These are phyloP conservation scores for Micrasema minimum DNA, from an alignment of 1,140 invertebrate genomes.

Conservation along the genomic window DNA sequence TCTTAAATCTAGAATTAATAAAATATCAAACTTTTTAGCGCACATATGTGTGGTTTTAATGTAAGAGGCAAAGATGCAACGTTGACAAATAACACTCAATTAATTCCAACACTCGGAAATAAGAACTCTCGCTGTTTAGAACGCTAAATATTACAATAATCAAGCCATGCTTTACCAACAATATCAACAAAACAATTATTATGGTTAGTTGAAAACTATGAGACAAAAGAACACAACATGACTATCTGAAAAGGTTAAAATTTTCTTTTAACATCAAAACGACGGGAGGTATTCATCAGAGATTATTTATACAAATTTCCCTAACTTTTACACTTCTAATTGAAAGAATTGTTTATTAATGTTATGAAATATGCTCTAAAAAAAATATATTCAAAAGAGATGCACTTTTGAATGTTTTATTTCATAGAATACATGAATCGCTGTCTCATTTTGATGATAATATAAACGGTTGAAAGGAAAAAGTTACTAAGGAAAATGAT, in stretches of 20 bases:
- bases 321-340: no score
- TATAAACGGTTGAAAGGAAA: no score
- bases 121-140: background rate
- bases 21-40: conserved; percentile 65
- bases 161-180: conserved; percentile 50
- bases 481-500: no score
- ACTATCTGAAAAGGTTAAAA: conserved; percentile 22
- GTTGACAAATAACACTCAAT: conserved; percentile 59
- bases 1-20: conserved; percentile 41
- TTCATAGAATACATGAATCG: no score
- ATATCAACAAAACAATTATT: conserved; percentile 45
- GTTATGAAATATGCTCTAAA: no score
- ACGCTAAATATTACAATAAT: conserved; percentile 25
- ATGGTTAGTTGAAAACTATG: conserved; percentile 50
- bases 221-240: conserved; percentile 43
- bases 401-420: no score
- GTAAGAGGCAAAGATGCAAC: conserved; percentile 68
- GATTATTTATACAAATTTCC: background rate
- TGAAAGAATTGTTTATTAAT: no score
- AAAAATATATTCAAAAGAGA: no score
- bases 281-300: background rate
- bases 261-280: background rate
- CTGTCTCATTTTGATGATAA: no score
- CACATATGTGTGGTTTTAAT: conserved; percentile 68
- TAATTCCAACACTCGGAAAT: conserved; percentile 18